Conservation (phyloP, 2,888 invertebrate genomes). For the Argyresthia albistria region DNA sequence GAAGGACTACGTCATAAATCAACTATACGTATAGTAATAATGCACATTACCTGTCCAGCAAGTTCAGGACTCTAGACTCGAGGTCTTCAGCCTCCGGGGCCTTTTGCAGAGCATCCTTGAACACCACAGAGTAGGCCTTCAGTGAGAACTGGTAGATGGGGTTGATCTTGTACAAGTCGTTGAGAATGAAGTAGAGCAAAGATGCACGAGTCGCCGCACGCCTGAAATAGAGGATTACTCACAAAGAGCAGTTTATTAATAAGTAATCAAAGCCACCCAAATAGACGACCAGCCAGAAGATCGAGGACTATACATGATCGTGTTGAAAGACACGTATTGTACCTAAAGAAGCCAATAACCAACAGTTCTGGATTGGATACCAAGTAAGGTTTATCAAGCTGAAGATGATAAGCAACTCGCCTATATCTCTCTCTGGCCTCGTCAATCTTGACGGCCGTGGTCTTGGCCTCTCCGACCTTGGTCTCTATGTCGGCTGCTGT, state of each 20-base stretch:
- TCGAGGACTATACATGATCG: too few relatives aligned
- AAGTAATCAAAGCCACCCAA: too few relatives aligned
- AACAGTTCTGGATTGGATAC: too few relatives aligned
- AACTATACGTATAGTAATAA: too few relatives aligned
- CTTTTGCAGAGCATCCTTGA: constrained; percentile 84
- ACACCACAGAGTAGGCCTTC: constrained; percentile 94
- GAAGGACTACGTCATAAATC: too few relatives aligned
- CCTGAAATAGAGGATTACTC: constrained; percentile 26
- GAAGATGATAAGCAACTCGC: constrained; percentile 12
- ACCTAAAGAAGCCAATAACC: too few relatives aligned
- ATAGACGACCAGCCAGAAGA: too few relatives aligned
- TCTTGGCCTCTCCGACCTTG: constrained; percentile 89
- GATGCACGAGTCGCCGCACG: constrained; percentile 90
- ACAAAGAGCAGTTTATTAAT: too few relatives aligned
- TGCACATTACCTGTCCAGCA: constrained; percentile 75
- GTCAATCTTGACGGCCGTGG: constrained; percentile 90
- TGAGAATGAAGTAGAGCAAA: constrained; percentile 92
- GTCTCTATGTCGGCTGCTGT: constrained; percentile 92
- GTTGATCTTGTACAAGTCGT: constrained; percentile 92
- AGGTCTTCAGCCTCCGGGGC: constrained; percentile 81
- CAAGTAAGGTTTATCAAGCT: too few relatives aligned
- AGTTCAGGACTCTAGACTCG: constrained; percentile 78
- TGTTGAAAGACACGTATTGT: too few relatives aligned
- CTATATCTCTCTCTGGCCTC: constrained; percentile 92
- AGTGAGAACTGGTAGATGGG: constrained; percentile 96